Conservation (phyloP, 2,113 vertebrate species). For the Australoheros scitulus region DNA sequence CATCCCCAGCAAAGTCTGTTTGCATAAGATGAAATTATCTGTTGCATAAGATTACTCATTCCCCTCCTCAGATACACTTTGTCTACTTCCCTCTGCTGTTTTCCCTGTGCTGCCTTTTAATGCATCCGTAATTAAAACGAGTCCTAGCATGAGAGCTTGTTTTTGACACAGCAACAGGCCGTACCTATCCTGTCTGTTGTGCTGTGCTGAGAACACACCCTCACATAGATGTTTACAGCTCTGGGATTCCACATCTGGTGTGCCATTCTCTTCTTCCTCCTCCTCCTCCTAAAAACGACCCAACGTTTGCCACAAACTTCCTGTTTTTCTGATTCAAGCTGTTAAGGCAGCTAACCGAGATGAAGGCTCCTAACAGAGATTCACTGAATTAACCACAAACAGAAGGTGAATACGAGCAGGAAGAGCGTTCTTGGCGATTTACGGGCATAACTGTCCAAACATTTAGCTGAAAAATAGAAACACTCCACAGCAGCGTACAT, state of each 20-base stretch:
- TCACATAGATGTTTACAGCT: conserved; percentile 60
- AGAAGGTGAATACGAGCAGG: background rate
- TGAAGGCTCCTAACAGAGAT: background rate
- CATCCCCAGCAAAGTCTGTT: background rate
- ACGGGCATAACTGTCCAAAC: background rate
- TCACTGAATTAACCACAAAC: background rate
- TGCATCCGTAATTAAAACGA: conserved; percentile 34
- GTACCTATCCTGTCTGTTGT: conserved; percentile 22
- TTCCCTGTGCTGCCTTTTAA: background rate
- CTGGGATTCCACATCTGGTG: conserved; percentile 62
- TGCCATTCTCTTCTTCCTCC: conserved; percentile 18
- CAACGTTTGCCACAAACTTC: conserved; percentile 63
- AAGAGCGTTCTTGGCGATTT: background rate
- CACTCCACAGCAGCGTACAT: background rate
- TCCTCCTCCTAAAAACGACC: conserved; percentile 23
- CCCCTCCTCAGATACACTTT: background rate
- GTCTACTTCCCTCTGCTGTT: conserved; percentile 3
- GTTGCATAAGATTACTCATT: background rate
- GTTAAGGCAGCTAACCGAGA: background rate
- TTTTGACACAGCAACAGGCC: background rate
- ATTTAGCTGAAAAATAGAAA: conserved; percentile 12
- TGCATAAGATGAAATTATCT: background rate
- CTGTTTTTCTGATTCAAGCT: conserved; percentile 59
- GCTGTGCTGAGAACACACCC: conserved; percentile 21
- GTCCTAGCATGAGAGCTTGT: conserved; percentile 41